Percentiles rank a stretch among this genome's conserved stretches.
phyloP scores from a whole-genome alignment of 2,797 vertebrate species.

The Manis pentadactyla region DNA sequence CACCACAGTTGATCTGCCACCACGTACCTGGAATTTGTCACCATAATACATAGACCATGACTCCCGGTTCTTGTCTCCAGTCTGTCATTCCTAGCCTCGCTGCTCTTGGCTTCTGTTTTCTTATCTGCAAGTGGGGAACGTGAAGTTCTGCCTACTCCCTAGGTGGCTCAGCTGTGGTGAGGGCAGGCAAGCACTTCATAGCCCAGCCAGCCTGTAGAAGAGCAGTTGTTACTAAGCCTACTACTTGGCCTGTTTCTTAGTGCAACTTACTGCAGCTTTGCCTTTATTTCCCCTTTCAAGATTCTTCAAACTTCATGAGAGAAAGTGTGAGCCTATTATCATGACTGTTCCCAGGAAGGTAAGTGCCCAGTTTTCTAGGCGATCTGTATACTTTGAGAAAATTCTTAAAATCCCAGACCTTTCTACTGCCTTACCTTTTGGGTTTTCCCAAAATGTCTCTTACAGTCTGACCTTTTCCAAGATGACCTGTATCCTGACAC shows the following conservation, averaged over 20 bases:
- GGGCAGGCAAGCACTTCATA: accelerated
- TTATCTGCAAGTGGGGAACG: background rate
- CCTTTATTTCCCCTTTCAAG: constrained; percentile 84
- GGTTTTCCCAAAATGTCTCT: constrained; percentile 12
- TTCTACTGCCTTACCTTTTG: background rate
- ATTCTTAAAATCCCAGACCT: background rate
- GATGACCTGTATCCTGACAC: constrained; percentile 98
- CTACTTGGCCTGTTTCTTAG: background rate
- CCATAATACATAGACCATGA: accelerated
- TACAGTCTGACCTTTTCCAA: constrained; percentile 97
- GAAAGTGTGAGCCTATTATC: constrained; percentile 98
- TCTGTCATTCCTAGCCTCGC: background rate
- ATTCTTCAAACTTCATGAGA: constrained; percentile 98
- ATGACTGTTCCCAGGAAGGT: constrained; percentile 99
- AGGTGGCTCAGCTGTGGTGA: background rate
- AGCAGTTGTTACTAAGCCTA: background rate
- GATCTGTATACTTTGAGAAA: background rate
- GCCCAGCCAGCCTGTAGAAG: accelerated
- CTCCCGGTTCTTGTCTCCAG: background rate
- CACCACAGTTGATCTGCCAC: background rate
- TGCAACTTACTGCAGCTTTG: background rate
- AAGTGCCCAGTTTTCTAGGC: constrained; percentile 71
- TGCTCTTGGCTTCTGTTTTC: background rate
- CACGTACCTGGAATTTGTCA: background rate
- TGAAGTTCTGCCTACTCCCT: accelerated